Evolutionary conservation across 2,888 invertebrate species (phyloP), one percentile per base, ranked within the genome.

Genomic region (Alentia gelatinosa): DNA sequence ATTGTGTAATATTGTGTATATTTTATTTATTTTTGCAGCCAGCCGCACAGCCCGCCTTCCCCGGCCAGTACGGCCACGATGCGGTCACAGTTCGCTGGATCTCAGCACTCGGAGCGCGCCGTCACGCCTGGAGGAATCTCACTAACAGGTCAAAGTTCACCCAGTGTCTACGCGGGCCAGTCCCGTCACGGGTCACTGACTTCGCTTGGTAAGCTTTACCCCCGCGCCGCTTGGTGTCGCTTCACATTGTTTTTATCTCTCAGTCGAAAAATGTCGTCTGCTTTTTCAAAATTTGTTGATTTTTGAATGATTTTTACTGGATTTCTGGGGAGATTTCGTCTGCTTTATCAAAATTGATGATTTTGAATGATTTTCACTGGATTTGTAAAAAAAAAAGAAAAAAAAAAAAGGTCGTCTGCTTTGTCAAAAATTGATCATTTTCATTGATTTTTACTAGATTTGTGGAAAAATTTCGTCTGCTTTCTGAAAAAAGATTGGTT

Each of bases 131-230:
- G 91, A 26, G 86, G 63, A 40, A 40, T 75, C 50, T 91, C 91
- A 4, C n/a, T 74, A 35, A 90, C 91, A 40, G 92, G 91, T 56
- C 92, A 92, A 88, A 92, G 89, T 83, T 92, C 92, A 50, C 91
- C 92, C 19, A 89, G 79, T 40, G 89, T 89, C 50, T 92, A 92
- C 90, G 83, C 88, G 63, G 92, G 92, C n/a, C 92, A 92, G 63
- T 92, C 92, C 30, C 47, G 91, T 33, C 75, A 90, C 7, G 91
- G 91, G 37, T 91, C 91, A 68, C 63, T 92, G 68, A 74, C 90
- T 30, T 92, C 92, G 50, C 86, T 79, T 86, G 86, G 86, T 86
- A 86, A 86, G 86, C 42, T 79, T 79, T 15, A 35, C 37, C 15
- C 79, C 39, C 19, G 15, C 19, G 15, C 26, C 63, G 63, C 63